Evolutionary conservation across 2,797 vertebrate species (phyloP), one percentile per base, ranked within the genome.

Genomic region (Podargus strigoides): DNA sequence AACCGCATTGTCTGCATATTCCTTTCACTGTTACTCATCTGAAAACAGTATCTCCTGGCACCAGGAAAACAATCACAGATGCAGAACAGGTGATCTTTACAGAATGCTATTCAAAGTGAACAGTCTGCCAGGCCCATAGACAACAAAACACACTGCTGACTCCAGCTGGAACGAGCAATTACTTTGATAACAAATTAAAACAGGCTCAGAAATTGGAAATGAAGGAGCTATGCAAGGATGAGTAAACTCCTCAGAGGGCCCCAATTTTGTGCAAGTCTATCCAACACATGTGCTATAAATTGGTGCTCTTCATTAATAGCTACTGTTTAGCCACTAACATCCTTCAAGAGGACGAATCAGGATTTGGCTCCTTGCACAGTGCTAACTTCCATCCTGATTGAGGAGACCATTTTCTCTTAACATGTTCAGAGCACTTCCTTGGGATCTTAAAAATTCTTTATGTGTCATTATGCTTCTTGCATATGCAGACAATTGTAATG

Each of bases 131-230:
- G 95, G 85, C 82, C 94, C 90, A 90, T 86, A 95, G 96, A 97
- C 20, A 93, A 97, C 94, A 97, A 97, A 97, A 97, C 96, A 96
- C 87, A 96, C 86, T 96, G 96, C 96, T 97, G 93, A 97, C 94
- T 97, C 92, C 91, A 97, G 95, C 89, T 87, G 53, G 96, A 97
- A 95, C 77, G 22, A 97, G 92, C 88, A 94, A 98, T 98, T 97
- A 97, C 97, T 98, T 97, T 97, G 98, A 97, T 97, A 98, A 97
- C 98, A 98, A 97, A 98, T 97, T 98, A 97, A 98, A 98, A 97
- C 95, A 96, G 97, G 96, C 95, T 97, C 93, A 95, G 96, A 98
- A 98, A 97, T 93, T 97, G 89, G 95, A 96, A 97, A 97, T 97
- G 97, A 98, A 95, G 94, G 89, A 96, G 95, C 97, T 97, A 94